Evolutionary conservation across 2,888 invertebrate genomes (phyloP).

Genomic region (Nesidiocoris tenuis): DNA sequence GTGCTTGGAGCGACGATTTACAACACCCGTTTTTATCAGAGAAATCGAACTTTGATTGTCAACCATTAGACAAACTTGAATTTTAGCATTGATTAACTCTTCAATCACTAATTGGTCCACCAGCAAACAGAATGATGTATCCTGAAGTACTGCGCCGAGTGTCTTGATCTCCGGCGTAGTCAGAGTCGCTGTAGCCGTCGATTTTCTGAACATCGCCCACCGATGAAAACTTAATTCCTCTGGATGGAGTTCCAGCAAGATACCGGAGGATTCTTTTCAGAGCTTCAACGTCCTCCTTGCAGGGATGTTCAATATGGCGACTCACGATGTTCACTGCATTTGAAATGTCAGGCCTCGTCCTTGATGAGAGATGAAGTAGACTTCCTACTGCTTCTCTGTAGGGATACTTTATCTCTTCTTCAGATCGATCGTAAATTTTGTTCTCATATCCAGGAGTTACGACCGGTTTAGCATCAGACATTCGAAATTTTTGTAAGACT

Average conservation of each 20-base stretch:
- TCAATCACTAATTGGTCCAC: conserved; percentile 50
- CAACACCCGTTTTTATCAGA: background rate
- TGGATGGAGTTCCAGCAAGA: background rate
- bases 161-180: conserved; percentile 42
- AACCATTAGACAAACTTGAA: background rate
- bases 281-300: background rate
- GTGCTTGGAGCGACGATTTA: background rate
- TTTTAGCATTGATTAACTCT: conserved; percentile 38
- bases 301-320: background rate
- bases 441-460: background rate
- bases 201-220: too few relatives aligned
- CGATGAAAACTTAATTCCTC: background rate
- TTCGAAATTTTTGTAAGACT: background rate
- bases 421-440: background rate
- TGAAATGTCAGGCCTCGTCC: background rate
- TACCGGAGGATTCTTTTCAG: background rate
- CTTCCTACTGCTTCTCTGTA: background rate
- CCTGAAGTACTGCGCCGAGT: conserved; percentile 26
- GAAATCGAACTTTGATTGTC: background rate
- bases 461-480: background rate
- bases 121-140: conserved; percentile 21
- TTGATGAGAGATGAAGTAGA: background rate
- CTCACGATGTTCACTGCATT: background rate
- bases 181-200: conserved; percentile 37
- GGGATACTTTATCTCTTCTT: background rate